Percentiles rank a stretch among this genome's conserved stretches.
phyloP scores from a whole-genome alignment of 35 echinoderm and acorn worm genomes.

The Eucidaris tribuloides region DNA sequence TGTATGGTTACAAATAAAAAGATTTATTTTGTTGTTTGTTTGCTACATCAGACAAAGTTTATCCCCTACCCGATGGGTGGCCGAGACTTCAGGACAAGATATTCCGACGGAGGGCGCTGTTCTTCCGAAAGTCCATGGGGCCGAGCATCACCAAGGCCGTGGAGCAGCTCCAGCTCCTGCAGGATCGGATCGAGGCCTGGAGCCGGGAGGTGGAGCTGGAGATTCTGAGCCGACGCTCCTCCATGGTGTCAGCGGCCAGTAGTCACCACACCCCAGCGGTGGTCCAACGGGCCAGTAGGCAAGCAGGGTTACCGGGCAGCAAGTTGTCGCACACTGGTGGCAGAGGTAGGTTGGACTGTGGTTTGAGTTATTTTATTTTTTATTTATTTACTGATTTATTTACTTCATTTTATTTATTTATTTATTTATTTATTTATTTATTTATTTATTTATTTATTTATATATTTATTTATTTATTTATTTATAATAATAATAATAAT shows the following conservation, averaged over 20 bases:
- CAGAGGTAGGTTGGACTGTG: neutral
- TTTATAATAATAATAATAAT: too few relatives aligned
- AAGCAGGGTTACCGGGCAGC: neutral
- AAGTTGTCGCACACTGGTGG: neutral
- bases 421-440: too few relatives aligned
- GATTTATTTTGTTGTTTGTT: too few relatives aligned
- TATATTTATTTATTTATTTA: too few relatives aligned
- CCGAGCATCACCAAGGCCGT: slow-evolving; percentile 71
- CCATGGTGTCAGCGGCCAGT: neutral
- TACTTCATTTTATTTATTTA: too few relatives aligned
- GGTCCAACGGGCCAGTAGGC: neutral
- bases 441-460: too few relatives aligned
- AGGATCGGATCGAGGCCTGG: slow-evolving; percentile 96
- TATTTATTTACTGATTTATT: too few relatives aligned
- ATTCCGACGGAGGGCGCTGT: slow-evolving; percentile 73
- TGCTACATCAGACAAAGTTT: slow-evolving; percentile 67
- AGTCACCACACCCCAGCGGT: neutral
- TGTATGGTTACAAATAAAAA: too few relatives aligned
- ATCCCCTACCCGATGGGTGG: slow-evolving; percentile 88
- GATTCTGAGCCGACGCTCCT: slow-evolving; percentile 61
- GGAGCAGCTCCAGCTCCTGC: slow-evolving; percentile 82
- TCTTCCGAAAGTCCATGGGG: slow-evolving; percentile 81
- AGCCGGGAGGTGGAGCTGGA: slow-evolving; percentile 93
- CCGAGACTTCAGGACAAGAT: slow-evolving; percentile 89
- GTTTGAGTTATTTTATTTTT: too few relatives aligned